phyloP scores from a whole-genome alignment of 2,113 vertebrate genomes.

The Dromas ardeola region DNA sequence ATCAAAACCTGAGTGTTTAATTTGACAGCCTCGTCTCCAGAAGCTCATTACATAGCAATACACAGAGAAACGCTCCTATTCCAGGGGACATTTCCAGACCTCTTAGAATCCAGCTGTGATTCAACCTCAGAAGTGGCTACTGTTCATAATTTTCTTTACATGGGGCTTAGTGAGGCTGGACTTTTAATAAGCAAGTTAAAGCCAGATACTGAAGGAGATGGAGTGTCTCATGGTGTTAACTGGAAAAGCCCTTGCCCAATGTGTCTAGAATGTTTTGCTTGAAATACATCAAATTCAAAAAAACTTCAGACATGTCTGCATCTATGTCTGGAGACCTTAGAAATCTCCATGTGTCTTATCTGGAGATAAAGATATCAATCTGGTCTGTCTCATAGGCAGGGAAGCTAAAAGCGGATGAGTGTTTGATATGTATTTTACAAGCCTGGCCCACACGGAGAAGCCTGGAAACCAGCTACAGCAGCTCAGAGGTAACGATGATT shows the following conservation, averaged over 20 bases:
- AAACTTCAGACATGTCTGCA: background rate
- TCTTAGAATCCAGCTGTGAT: background rate
- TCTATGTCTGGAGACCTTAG: background rate
- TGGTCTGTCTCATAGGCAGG: background rate
- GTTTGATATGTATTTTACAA: background rate
- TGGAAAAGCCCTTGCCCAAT: background rate
- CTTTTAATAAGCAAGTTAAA: background rate
- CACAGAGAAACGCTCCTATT: background rate
- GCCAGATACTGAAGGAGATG: background rate
- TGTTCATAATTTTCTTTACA: background rate
- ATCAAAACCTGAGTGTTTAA: background rate
- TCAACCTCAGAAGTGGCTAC: background rate
- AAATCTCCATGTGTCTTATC: background rate
- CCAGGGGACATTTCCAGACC: background rate
- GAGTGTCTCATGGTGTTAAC: background rate
- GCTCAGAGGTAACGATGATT: background rate
- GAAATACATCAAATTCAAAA: background rate
- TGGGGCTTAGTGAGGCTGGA: background rate
- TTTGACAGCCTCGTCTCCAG: background rate
- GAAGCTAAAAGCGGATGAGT: background rate
- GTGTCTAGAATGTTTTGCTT: background rate
- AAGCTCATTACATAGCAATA: background rate
- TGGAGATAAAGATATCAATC: background rate
- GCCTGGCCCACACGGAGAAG: rapidly evolving
- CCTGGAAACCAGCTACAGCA: background rate